Evolutionary conservation across 2,888 invertebrate genomes (phyloP).

Genomic region (Sphinx pinastri): DNA sequence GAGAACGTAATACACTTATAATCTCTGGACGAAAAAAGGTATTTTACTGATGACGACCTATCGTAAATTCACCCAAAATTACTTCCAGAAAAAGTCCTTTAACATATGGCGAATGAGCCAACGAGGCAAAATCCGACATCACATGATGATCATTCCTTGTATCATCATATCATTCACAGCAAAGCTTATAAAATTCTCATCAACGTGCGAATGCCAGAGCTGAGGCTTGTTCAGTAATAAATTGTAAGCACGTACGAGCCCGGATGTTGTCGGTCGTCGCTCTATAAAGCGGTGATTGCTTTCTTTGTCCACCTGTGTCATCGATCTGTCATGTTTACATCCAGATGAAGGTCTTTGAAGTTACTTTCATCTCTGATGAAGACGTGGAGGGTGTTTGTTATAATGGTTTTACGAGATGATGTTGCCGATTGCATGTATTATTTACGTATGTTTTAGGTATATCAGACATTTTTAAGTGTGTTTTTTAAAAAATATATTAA

Average conservation of each 20-base stretch:
- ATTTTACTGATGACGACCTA: no score
- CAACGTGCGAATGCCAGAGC: constrained; percentile 13
- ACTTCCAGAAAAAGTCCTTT: no score
- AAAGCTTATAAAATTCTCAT: background rate
- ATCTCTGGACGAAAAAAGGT: no score
- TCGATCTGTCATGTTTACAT: constrained; percentile 14
- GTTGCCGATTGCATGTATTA: background rate
- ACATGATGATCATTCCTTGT: no score
- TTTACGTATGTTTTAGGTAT: no score
- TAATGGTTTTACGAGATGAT: background rate
- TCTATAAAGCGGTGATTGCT: constrained; percentile 22
- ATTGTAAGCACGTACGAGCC: constrained; percentile 12
- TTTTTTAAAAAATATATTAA: no score
- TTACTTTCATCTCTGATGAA: background rate
- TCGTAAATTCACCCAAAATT: no score
- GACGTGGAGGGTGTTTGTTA: background rate
- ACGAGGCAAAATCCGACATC: no score
- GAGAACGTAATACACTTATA: no score
- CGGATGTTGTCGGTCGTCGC: constrained; percentile 21
- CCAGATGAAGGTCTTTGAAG: background rate
- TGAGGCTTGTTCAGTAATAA: constrained; percentile 2
- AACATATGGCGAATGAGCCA: no score
- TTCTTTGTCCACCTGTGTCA: constrained; percentile 19
- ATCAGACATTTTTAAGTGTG: no score
- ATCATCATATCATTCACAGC: no score